phyloP scores from a whole-genome alignment of 2,113 vertebrate species.

The Thinocorus orbignyianus region DNA sequence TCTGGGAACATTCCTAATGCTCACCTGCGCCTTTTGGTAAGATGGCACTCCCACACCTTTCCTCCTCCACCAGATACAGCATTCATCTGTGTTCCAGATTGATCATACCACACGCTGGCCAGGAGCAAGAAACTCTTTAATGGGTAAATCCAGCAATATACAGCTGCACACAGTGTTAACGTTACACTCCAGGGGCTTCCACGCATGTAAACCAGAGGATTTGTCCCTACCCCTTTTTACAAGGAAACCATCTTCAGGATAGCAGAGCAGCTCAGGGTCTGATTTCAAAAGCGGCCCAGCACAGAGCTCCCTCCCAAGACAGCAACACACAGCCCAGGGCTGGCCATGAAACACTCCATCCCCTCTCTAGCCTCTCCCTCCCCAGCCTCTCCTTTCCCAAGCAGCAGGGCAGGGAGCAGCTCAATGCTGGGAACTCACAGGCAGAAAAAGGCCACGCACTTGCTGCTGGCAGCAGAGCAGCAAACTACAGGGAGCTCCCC shows the following conservation, averaged over 20 bases:
- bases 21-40: background rate
- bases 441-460: accelerated
- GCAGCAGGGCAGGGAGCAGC: background rate
- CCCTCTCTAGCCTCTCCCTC: background rate
- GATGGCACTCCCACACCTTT: background rate
- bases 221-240: background rate
- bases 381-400: background rate
- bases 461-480: background rate
- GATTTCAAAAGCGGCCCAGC: background rate
- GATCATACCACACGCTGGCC: background rate
- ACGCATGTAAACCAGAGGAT: background rate
- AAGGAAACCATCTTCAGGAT: background rate
- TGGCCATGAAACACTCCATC: accelerated
- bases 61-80: background rate
- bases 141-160: background rate
- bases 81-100: background rate
- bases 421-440: accelerated
- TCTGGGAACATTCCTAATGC: background rate
- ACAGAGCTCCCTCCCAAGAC: background rate
- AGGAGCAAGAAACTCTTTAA: background rate
- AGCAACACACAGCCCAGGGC: background rate
- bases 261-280: background rate
- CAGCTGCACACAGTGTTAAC: too few relatives aligned
- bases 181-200: background rate
- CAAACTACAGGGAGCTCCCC: background rate